Base-by-base conservation (phyloP, 2,888 invertebrate genomes). In the Empis livida region DNA sequence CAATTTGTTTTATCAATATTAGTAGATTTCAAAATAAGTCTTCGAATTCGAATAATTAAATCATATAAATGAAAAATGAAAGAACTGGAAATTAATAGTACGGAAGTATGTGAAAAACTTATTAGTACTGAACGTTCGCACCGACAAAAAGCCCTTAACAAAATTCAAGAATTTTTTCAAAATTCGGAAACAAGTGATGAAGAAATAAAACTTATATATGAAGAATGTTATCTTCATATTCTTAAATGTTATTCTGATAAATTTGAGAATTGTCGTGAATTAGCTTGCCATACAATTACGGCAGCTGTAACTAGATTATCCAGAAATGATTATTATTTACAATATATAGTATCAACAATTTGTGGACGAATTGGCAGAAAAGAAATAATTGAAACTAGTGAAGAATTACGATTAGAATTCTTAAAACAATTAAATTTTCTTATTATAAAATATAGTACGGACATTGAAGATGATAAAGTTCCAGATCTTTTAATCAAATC, bases 401-500 rank as follows among this genome's bases (percentile, higher is more conserved):
- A 95, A 70, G 94, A 95, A 73, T 75, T 93, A 40, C 78, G 93
- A 23, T 63, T 89, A 11, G 69, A 78, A 38, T 72, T 85, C 44
- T 65, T 91, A 1, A 62, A 73, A 48, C 73, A 92, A 41, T 64
- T 90, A n/a, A 72, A 74, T 48, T 67, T 72, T 39, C 74, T 93
- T 53, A 68, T 91, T 42, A 63, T 72, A 6, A 79, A 77, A 54
- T 84, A 84, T 58, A 52, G 57, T 14, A 31, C 38, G 10, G 14
- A 32, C 8, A 30, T 10, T 10, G 14, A 14, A 10, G 35, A 35
- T 14, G 6, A 1, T 9, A 39, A 20, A 8, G 64, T 86, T 13
- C 71, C 73, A 47, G 55, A 57, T 45, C 42, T 35, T 1, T 32
- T 57, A 16, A 32, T 54, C 5, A 60, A 63, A 41, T 62, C 58